Evolutionary conservation across 92 coral and sea anemone species (phyloP).

Genomic region (Epizoanthus illoricatus): DNA sequence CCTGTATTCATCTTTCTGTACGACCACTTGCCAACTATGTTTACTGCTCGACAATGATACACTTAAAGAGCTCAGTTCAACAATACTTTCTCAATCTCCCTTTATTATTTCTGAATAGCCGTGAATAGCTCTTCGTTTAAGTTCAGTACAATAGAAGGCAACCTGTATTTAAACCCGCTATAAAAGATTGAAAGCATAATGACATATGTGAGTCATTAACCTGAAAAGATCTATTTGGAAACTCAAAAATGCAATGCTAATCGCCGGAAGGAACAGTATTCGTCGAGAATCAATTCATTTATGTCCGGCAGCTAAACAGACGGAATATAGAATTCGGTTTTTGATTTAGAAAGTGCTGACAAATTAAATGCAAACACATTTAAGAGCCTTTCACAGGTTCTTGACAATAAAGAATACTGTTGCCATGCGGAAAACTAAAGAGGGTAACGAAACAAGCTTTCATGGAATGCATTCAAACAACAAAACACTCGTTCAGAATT

Average conservation of each 20-base stretch:
- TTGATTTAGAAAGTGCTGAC: conserved; percentile 11
- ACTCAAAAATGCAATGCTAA: conserved; percentile 19
- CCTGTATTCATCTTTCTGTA: conserved; percentile 4
- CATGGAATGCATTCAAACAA: neutral
- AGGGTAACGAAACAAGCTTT: neutral
- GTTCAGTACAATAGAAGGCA: conserved; percentile 20
- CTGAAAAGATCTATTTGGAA: conserved; percentile 19
- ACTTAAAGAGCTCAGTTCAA: conserved; percentile 32
- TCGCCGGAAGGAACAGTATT: conserved; percentile 21
- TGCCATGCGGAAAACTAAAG: conserved; percentile 7
- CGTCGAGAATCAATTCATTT: conserved; percentile 1
- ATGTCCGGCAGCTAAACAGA: conserved; percentile 30
- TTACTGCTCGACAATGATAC: conserved; percentile 38
- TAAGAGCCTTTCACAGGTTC: conserved; percentile 1
- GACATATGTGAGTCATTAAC: conserved; percentile 35
- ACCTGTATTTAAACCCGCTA: conserved; percentile 24
- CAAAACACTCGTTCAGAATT: conserved; percentile 4
- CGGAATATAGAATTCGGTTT: neutral
- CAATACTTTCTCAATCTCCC: conserved; percentile 18
- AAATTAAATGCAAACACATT: conserved; percentile 2
- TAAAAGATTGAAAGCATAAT: conserved; percentile 41
- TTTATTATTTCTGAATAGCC: conserved; percentile 32
- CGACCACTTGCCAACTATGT: conserved; percentile 17
- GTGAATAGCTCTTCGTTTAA: conserved; percentile 21
- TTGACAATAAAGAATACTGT: neutral